Conservation (phyloP, 1,140 invertebrate genomes). For the Drosophila simulans region DNA sequence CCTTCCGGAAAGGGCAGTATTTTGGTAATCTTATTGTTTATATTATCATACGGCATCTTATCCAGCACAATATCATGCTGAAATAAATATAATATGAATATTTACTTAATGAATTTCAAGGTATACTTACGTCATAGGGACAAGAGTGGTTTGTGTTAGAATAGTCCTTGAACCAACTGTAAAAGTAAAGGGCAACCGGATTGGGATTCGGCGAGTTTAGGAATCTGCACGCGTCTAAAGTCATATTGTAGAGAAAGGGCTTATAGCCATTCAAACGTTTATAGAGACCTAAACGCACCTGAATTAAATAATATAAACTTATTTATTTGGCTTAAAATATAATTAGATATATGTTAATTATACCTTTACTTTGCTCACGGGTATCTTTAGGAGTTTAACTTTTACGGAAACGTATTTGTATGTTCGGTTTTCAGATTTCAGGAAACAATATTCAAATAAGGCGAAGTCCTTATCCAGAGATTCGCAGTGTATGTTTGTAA, state of each 20-base stretch:
- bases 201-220: neutral
- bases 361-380: constrained; percentile 10
- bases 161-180: neutral
- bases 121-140: neutral
- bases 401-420: constrained; percentile 5
- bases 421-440: constrained; percentile 4
- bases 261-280: constrained; percentile 6
- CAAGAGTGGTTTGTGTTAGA: constrained; percentile 5
- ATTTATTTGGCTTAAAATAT: neutral
- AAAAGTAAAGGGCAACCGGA: neutral
- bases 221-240: neutral
- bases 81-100: neutral
- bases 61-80: neutral
- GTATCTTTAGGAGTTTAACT: neutral
- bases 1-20: neutral
- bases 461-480: constrained; percentile 4
- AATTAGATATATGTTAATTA: neutral
- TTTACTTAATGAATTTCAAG: neutral
- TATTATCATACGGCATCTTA: neutral
- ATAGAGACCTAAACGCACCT: neutral
- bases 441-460: neutral
- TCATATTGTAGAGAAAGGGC: constrained; percentile 10
- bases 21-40: neutral
- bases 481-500: constrained; percentile 6
- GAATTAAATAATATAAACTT: neutral